Conservation (phyloP, 2,797 vertebrate species). For the Gouania willdenowi region DNA sequence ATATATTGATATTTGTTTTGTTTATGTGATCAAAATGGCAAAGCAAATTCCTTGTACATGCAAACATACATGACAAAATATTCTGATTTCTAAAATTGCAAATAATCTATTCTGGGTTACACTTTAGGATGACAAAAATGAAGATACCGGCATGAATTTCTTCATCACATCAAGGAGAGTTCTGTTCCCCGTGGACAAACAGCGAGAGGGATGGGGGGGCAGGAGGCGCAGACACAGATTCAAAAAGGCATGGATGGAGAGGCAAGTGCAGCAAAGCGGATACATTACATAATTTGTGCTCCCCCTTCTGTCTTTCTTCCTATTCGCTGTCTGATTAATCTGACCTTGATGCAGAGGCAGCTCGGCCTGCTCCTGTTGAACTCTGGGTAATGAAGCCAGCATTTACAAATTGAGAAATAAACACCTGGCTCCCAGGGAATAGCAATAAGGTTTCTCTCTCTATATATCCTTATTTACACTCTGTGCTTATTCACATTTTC, state of each 20-base stretch:
- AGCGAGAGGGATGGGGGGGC: neutral
- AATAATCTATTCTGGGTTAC: no score
- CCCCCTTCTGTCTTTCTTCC: conserved; percentile 35
- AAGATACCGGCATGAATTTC: no score
- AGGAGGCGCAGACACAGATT: conserved; percentile 9
- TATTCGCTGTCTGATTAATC: conserved; percentile 49
- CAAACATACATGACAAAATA: no score
- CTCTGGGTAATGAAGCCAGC: conserved; percentile 65
- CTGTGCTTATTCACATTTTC: conserved; percentile 48
- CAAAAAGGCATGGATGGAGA: conserved; percentile 36
- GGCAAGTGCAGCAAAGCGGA: conserved; percentile 19
- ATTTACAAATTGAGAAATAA: conserved; percentile 68
- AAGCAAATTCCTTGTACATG: no score
- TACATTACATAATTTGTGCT: conserved; percentile 54
- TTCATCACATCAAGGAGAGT: no score
- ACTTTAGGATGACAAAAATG: no score
- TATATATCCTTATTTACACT: conserved; percentile 40
- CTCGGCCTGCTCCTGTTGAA: conserved; percentile 60
- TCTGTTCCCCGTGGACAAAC: conserved; percentile 14
- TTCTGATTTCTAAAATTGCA: no score
- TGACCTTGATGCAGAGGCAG: conserved; percentile 59
- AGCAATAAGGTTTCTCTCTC: conserved; percentile 38
- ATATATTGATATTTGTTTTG: no score
- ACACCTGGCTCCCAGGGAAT: conserved; percentile 56
- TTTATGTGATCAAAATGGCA: no score